Percentiles rank a stretch among this genome's conserved stretches.
Conservation (phyloP, 2,113 vertebrate species). For the Gnathonemus echidnorhynchus region DNA sequence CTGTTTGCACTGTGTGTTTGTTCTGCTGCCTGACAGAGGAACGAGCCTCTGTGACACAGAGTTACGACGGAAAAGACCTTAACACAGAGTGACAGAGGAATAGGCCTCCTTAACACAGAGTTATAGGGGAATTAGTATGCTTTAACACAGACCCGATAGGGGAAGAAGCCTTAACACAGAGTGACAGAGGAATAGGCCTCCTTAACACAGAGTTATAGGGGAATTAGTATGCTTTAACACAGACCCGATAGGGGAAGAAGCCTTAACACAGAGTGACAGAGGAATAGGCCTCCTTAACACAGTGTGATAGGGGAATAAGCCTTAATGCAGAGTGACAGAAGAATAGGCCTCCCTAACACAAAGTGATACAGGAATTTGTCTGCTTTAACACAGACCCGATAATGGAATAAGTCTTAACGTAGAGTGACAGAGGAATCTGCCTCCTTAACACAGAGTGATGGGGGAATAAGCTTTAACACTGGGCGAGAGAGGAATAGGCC, state of each 20-base stretch:
- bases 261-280: neutral
- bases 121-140: neutral
- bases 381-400: no score
- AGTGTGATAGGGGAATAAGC: neutral
- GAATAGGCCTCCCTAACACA: neutral
- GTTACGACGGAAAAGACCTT: neutral
- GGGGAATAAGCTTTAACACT: neutral
- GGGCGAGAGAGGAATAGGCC: neutral
- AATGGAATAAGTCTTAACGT: neutral
- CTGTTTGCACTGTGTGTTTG: constrained; percentile 7
- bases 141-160: neutral
- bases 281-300: neutral
- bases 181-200: neutral
- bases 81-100: neutral
- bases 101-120: neutral
- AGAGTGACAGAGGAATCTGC: neutral
- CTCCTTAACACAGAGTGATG: neutral
- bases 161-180: neutral
- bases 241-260: neutral
- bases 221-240: no score
- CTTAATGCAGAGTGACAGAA: neutral
- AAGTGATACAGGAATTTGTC: neutral
- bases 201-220: neutral
- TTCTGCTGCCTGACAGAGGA: neutral
- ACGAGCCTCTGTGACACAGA: neutral